Evolutionary conservation across 2,888 invertebrate genomes (phyloP).

Genomic region (Allygus modestus): DNA sequence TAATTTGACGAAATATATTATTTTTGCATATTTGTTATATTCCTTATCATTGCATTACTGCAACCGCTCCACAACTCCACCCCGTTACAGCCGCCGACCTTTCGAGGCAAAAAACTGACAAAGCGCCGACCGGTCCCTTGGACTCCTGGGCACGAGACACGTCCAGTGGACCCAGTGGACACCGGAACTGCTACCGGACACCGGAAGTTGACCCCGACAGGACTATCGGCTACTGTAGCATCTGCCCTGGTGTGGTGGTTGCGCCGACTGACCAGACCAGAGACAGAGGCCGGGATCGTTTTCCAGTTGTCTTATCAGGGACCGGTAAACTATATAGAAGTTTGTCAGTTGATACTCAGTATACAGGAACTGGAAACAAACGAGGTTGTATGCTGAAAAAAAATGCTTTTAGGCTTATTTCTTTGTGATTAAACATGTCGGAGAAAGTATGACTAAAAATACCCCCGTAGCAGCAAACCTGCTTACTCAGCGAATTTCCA

Average conservation of each 20-base stretch:
- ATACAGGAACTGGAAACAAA: background rate
- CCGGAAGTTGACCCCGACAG: conserved; percentile 24
- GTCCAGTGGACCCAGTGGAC: background rate
- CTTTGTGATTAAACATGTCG: too few species aligned
- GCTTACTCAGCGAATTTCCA: too few species aligned
- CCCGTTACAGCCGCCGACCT: background rate
- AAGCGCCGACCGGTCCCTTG: conserved; percentile 15
- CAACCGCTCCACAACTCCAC: background rate
- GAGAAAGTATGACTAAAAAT: too few species aligned
- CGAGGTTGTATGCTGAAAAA: background rate
- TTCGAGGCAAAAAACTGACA: background rate
- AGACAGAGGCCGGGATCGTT: background rate
- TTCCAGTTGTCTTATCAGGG: background rate
- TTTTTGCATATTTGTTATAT: too few species aligned
- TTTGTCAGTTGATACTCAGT: background rate
- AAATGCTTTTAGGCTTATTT: too few species aligned
- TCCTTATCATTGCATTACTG: too few species aligned
- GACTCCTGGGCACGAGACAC: conserved; percentile 3
- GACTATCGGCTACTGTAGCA: conserved; percentile 27
- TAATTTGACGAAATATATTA: too few species aligned
- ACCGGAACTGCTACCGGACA: conserved; percentile 17
- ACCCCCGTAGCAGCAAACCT: too few species aligned
- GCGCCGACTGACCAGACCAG: background rate
- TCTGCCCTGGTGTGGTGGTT: background rate
- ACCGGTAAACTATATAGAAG: background rate